A percentile compares a stretch with the other conserved stretches of the same genome.
These are phyloP conservation scores for Xanthorhoe spadicearia DNA, from an alignment of 2,888 invertebrate genomes.

Conservation along the genomic window DNA sequence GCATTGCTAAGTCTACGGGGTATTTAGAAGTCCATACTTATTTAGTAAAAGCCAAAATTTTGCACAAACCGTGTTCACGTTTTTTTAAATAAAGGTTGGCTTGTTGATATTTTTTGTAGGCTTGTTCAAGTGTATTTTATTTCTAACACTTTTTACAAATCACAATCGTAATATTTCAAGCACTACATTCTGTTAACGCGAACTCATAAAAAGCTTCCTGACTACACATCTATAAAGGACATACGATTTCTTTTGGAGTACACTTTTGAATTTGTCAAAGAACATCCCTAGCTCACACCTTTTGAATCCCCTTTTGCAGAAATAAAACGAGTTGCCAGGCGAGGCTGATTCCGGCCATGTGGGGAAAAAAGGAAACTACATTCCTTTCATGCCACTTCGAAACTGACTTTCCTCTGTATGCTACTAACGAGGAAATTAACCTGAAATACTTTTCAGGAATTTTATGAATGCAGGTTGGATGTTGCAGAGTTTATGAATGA, in stretches of 20 bases:
- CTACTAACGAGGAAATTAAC: conserved; percentile 9
- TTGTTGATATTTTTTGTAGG: no score
- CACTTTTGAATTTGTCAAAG: conserved; percentile 2
- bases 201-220: neutral
- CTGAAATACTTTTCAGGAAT: neutral
- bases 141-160: neutral
- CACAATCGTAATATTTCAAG: neutral
- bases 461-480: neutral
- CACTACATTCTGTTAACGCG: neutral
- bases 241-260: neutral
- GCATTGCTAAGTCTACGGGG: no score
- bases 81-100: no score
- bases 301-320: conserved; percentile 4
- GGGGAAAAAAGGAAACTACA: neutral
- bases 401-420: conserved; percentile 1
- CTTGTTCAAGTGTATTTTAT: no score
- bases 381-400: conserved; percentile 9
- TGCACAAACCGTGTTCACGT: no score
- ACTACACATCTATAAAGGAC: neutral
- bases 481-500: neutral
- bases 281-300: conserved; percentile 5
- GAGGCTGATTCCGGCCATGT: conserved; percentile 1
- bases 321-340: conserved; percentile 1
- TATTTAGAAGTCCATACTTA: no score
- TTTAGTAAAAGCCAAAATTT: no score